Percentiles rank a stretch among this genome's conserved stretches.
These are phyloP conservation scores for Dynastes hyllus DNA, from an alignment of 2,888 invertebrate species.

Conservation along the genomic window DNA sequence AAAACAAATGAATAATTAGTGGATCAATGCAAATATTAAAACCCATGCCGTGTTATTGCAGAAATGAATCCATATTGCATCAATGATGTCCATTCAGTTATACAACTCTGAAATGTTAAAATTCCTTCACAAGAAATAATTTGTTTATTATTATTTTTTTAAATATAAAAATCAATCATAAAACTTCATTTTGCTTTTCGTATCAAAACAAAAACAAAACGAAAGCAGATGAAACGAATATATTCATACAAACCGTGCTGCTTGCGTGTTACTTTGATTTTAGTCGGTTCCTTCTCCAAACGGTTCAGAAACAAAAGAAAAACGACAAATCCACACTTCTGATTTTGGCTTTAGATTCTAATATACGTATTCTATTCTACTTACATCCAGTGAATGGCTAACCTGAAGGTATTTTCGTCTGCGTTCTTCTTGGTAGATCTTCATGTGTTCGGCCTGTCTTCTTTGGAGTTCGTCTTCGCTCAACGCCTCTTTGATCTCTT, in stretches of 20 bases:
- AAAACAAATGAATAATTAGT: too few species aligned
- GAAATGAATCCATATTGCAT: too few species aligned
- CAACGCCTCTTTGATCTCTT: constrained; percentile 88
- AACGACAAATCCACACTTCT: constrained; percentile 12
- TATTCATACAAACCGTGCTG: constrained; percentile 47
- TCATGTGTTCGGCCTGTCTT: constrained; percentile 93
- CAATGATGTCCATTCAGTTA: too few species aligned
- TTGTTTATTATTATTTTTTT: too few species aligned
- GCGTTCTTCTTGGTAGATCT: constrained; percentile 91
- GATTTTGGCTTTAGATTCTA: background rate
- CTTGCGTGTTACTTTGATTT: constrained; percentile 21
- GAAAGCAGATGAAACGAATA: background rate
- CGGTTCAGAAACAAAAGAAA: constrained; percentile 1
- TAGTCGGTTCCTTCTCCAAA: constrained; percentile 11
- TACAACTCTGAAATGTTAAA: too few species aligned
- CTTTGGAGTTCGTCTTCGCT: constrained; percentile 92
- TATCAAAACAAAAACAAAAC: constrained; percentile 5
- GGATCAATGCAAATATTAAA: too few species aligned
- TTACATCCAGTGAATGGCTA: constrained; percentile 65
- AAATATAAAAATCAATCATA: background rate
- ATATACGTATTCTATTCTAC: constrained; percentile 50
- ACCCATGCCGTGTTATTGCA: too few species aligned
- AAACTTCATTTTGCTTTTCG: too few species aligned
- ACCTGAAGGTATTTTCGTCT: constrained; percentile 92
- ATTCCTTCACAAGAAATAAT: too few species aligned